These are phyloP conservation scores for Iguana delicatissima DNA, from an alignment of 2,797 vertebrate species.

Conservation along the genomic window DNA sequence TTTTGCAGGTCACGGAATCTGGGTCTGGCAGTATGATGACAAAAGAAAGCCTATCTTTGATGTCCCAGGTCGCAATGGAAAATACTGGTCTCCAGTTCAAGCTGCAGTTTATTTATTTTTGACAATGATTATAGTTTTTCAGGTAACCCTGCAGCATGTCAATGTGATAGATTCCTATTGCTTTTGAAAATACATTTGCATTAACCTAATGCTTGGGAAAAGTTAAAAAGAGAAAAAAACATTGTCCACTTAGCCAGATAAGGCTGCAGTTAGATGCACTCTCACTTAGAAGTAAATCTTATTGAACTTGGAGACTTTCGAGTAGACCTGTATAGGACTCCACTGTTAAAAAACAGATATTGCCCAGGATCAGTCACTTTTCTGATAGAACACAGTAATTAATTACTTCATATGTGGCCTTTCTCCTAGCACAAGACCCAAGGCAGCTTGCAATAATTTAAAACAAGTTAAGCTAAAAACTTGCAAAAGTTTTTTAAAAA, in stretches of 20 bases:
- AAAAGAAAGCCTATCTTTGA: slow-evolving; percentile 91
- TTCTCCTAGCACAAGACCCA: too few relatives aligned
- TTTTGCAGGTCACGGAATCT: slow-evolving; percentile 90
- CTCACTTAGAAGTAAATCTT: neutral
- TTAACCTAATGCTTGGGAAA: neutral
- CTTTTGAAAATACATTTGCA: neutral
- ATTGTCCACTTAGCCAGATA: neutral
- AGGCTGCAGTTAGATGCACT: neutral
- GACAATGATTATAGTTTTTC: slow-evolving; percentile 96
- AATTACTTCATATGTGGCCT: too few relatives aligned
- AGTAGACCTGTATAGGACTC: neutral
- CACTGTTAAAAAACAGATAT: neutral
- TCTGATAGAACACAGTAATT: neutral
- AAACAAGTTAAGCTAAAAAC: too few relatives aligned
- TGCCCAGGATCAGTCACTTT: neutral
- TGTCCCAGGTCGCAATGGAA: slow-evolving; percentile 90
- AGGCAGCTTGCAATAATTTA: too few relatives aligned
- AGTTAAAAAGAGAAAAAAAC: neutral
- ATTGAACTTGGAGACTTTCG: neutral
- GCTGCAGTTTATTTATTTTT: slow-evolving; percentile 95
- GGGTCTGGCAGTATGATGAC: slow-evolving; percentile 92
- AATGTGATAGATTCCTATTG: neutral
- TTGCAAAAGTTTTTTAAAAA: too few relatives aligned
- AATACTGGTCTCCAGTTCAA: slow-evolving; percentile 87
- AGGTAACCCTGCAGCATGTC: slow-evolving; percentile 82